Evolutionary conservation across 2,113 vertebrate genomes (phyloP), one percentile per base, ranked within the genome.

Genomic region (Alethe castanea): DNA sequence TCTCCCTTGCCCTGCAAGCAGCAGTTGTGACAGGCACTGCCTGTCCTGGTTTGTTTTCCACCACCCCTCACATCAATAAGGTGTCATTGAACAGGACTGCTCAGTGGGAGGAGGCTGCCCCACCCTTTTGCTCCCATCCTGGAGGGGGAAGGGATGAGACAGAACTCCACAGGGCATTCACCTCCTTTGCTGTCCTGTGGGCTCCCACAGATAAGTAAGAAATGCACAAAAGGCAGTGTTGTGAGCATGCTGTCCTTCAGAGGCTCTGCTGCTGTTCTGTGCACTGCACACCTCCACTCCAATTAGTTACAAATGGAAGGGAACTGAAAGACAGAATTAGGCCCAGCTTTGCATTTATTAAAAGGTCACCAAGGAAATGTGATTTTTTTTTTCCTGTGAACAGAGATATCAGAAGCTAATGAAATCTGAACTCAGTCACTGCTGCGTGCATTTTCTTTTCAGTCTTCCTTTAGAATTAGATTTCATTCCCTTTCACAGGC

Each of bases 301-400:
- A 92, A 93, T 96, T 95, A 95, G 61, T 48, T 82, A 52, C 57
- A 92, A 86, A 86, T 15, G 47, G 66, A 93, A 95, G 90, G 42
- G 48, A 84, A 33, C 60, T 33, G 72, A 92, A 76, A 86, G 74
- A 94, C 61, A 90, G 60, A 94, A 92, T 92, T 67, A 59, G 69
- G 57, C 50, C 74, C 5, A 65, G 89, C 67, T 95, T 42, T 88
- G 81, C 85, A 97, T 97, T 97, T 96, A 77, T 80, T 95, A 80
- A 97, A 98, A 98, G 97, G 96, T 98, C 97, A 97, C 81, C 44
- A 66, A 88, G 26, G 83, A 97, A 97, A 88, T 88, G 73, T 77
- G 80, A 94, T 94, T 87, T 93, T 92, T 92, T 48, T 52, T 72
- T 52, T 17, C 29, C 72, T 83, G 81, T 86, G 86, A 97, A 88